Percentiles rank a stretch among this genome's conserved stretches.
Evolutionary conservation across 2,113 vertebrate genomes (phyloP).

Genomic region (Myrmecophaga tridactyla): DNA sequence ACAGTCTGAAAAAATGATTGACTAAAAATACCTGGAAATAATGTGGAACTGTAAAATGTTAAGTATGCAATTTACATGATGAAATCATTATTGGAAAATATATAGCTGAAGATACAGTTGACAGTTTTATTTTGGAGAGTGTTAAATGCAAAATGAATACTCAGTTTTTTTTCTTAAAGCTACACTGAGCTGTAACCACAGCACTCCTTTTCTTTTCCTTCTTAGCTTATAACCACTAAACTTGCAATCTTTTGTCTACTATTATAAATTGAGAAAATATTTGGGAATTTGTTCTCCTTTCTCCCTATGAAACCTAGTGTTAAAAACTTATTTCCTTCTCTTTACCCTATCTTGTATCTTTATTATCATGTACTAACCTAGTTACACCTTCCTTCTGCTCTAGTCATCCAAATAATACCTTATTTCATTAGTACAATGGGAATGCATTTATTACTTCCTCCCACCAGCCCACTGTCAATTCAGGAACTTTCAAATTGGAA

Average conservation of each 20-base stretch:
- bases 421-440: neutral
- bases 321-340: too few relatives aligned
- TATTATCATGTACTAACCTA: neutral
- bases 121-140: neutral
- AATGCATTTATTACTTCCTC: neutral
- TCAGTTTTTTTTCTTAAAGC: neutral
- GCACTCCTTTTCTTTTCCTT: too few relatives aligned
- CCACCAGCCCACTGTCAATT: neutral
- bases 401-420: fast-evolving
- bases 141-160: neutral
- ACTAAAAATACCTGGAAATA: neutral
- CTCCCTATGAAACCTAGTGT: too few relatives aligned
- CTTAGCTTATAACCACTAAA: neutral
- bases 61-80: neutral
- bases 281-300: neutral
- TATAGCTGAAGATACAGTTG: neutral
- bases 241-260: neutral
- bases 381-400: fast-evolving
- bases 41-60: too few relatives aligned
- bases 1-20: too few relatives aligned
- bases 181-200: neutral
- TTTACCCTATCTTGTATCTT: neutral
- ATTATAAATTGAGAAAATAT: too few relatives aligned
- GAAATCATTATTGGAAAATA: too few relatives aligned
- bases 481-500: neutral